These are phyloP conservation scores for Nemopilema nomurai DNA, from an alignment of 30 jellyfish, hydroid and myxozoan genomes.

Conservation along the genomic window DNA sequence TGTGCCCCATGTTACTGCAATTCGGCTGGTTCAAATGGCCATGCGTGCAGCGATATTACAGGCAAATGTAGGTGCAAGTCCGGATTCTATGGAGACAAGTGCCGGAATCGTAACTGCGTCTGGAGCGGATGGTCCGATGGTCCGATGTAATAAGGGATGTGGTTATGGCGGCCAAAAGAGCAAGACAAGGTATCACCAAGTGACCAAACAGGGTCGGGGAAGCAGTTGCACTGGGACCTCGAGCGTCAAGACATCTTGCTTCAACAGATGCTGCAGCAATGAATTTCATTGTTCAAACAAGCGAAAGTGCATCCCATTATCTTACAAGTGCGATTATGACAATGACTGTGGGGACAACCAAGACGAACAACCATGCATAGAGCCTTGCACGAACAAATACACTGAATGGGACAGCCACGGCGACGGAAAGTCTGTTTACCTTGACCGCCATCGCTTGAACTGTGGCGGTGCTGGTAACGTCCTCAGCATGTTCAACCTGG, in stretches of 20 bases:
- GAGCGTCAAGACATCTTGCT: background rate
- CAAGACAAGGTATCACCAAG: background rate
- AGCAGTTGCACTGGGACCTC: background rate
- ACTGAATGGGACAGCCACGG: background rate
- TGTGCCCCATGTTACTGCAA: constrained; percentile 47
- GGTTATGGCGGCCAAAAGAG: constrained; percentile 28
- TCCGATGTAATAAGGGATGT: constrained; percentile 10
- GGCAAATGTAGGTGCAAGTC: constrained; percentile 53
- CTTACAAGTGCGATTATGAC: constrained; percentile 22
- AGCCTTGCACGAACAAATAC: constrained; percentile 1
- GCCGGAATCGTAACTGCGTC: constrained; percentile 34
- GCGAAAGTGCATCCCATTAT: constrained; percentile 26
- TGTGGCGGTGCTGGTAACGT: background rate
- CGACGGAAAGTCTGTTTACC: constrained; percentile 12
- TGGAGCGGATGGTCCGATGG: constrained; percentile 32
- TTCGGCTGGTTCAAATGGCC: constrained; percentile 22
- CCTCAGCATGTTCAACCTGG: constrained; percentile 16
- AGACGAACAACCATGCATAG: constrained; percentile 32
- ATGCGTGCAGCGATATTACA: constrained; percentile 2
- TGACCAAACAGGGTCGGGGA: background rate
- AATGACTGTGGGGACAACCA: constrained; percentile 65
- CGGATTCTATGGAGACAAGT: constrained; percentile 36
- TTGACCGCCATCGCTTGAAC: constrained; percentile 6
- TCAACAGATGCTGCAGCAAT: background rate
- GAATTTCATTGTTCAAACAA: constrained; percentile 44